These are phyloP conservation scores for Phasia obesa DNA, from an alignment of 2,888 invertebrate species.

Conservation along the genomic window DNA sequence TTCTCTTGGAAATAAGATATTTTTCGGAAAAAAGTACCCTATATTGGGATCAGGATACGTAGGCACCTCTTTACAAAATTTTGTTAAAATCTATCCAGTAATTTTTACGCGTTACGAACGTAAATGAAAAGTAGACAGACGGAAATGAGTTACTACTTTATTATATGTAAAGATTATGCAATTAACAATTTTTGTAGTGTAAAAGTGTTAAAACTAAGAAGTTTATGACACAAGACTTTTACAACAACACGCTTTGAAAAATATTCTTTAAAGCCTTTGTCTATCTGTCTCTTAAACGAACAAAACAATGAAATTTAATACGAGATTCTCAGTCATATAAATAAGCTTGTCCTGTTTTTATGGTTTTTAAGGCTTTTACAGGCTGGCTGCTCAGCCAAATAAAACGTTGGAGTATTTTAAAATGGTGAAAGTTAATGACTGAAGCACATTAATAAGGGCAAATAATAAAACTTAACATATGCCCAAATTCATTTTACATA, in stretches of 20 bases:
- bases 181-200: too few relatives aligned
- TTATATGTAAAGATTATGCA: too few relatives aligned
- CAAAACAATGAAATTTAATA: conserved; percentile 21
- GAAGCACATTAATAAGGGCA: conserved; percentile 4
- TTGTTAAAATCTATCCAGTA: too few relatives aligned
- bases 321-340: conserved; percentile 30
- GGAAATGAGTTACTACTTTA: too few relatives aligned
- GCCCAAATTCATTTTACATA: neutral
- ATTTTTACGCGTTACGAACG: too few relatives aligned
- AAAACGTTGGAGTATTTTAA: conserved; percentile 28
- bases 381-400: conserved; percentile 29
- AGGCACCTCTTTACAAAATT: too few relatives aligned
- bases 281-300: neutral
- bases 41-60: too few relatives aligned
- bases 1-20: too few relatives aligned
- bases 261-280: conserved; percentile 17
- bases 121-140: too few relatives aligned
- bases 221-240: conserved; percentile 38
- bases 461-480: neutral
- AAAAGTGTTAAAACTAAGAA: conserved; percentile 43
- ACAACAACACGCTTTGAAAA: conserved; percentile 32
- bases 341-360: conserved; percentile 65
- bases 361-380: conserved; percentile 62
- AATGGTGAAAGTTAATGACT: conserved; percentile 66
- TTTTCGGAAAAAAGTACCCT: too few relatives aligned